phyloP scores from a whole-genome alignment of 2,888 invertebrate genomes.

The Philereme vetulata region DNA sequence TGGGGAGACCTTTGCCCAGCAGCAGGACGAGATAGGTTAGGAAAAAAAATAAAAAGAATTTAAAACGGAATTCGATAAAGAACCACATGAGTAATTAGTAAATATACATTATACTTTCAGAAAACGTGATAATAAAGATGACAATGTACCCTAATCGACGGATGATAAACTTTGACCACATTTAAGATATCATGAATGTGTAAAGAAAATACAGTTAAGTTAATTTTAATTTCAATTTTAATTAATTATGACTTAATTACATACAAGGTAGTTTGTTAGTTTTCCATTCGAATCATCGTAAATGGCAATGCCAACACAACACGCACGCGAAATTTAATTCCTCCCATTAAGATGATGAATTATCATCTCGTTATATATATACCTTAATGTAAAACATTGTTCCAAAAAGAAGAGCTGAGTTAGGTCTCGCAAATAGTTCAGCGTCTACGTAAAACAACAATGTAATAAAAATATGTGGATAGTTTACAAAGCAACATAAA shows the following conservation, averaged over 20 bases:
- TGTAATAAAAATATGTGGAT: slow-evolving; percentile 13
- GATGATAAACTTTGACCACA: slow-evolving; percentile 25
- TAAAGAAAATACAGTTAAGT: neutral
- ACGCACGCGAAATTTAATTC: too few relatives aligned
- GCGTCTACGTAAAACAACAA: slow-evolving; percentile 1
- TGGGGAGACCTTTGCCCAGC: too few relatives aligned
- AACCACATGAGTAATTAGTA: neutral
- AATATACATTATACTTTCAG: neutral
- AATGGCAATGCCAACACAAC: too few relatives aligned
- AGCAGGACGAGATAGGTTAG: too few relatives aligned
- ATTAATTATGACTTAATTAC: too few relatives aligned
- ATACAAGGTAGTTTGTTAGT: too few relatives aligned
- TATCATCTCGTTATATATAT: too few relatives aligned
- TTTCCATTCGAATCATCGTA: too few relatives aligned
- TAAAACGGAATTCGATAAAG: neutral
- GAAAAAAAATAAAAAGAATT: too few relatives aligned
- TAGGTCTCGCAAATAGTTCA: neutral
- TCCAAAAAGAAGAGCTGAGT: neutral
- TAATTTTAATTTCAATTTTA: too few relatives aligned
- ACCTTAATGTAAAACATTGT: too few relatives aligned
- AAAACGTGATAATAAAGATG: neutral
- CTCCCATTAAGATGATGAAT: too few relatives aligned
- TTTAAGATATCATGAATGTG: slow-evolving; percentile 10
- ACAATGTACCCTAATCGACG: neutral
- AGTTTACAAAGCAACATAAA: slow-evolving; percentile 22